These are phyloP conservation scores for Columba guinea DNA, from an alignment of 2,797 vertebrate species.

Conservation along the genomic window DNA sequence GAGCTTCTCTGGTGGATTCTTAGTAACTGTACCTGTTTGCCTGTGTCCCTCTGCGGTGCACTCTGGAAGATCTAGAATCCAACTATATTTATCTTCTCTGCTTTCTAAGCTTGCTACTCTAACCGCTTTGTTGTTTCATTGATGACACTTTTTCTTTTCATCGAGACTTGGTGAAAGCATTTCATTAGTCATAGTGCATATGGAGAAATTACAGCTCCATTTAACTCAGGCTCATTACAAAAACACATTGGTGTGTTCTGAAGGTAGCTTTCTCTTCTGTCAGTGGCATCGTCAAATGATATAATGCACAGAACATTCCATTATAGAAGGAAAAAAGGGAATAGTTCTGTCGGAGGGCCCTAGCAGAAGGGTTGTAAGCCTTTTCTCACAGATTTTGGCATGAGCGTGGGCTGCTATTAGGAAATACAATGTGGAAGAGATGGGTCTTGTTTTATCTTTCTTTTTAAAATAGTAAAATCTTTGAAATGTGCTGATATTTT, in stretches of 20 bases:
- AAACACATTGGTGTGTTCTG: neutral
- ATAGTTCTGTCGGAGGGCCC: neutral
- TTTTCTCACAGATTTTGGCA: neutral
- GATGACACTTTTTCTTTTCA: slow-evolving; percentile 8
- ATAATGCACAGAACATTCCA: neutral
- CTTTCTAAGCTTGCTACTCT: neutral
- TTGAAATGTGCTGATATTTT: neutral
- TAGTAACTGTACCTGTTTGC: neutral
- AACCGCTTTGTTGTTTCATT: neutral
- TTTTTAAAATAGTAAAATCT: neutral
- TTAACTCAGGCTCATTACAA: neutral
- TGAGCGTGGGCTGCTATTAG: neutral
- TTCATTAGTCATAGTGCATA: neutral
- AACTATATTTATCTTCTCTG: neutral
- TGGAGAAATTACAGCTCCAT: neutral
- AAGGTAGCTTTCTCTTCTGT: neutral
- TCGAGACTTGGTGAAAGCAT: neutral
- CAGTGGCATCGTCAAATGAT: neutral
- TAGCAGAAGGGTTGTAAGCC: neutral
- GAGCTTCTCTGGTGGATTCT: neutral
- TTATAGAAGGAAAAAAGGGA: neutral
- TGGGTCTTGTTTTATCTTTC: neutral
- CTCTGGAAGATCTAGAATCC: neutral
- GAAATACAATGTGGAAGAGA: neutral
- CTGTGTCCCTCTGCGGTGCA: neutral